Evolutionary conservation across 1,140 invertebrate species (phyloP), one percentile per base, ranked within the genome.

Genomic region (Trissolcus basalis): DNA sequence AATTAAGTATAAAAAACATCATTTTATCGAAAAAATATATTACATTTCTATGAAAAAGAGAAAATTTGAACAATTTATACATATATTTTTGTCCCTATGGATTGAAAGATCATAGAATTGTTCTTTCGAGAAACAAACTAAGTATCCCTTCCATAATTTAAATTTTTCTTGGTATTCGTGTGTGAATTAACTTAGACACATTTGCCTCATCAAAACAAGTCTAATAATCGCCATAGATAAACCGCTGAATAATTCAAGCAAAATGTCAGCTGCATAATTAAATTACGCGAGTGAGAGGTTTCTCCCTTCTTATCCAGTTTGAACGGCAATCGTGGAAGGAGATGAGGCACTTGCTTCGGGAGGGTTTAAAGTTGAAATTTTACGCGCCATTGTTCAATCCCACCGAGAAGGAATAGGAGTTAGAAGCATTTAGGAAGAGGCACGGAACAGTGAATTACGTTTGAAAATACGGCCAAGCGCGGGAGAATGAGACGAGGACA

Each of bases 351-450:
- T 75, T 68, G 61, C 50, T 39, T 75, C 43, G 65, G 58, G 78
- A 75, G 74, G 80, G 81, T 82, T 85, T 81, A 84, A 86, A 86
- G 85, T 86, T 85, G 85, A 86, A 87, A 86, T 87, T 87, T 87
- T 85, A 86, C 83, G 84, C 83, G 83, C 84, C 84, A 87, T 87
- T 87, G 86, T 87, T 87, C 84, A 83, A 86, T 86, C 77, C 69
- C 56, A 75, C 56, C 75, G 44, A 60, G 80, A 80, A 86, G 82
- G 80, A 86, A 84, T 85, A 86, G 83, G 81, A 85, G 84, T 85
- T 85, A 80, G 83, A 80, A 81, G 82, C 84, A 86, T 86, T 86
- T 87, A 84, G 85, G 80, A 83, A 83, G 78, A 80, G 77, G 79
- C 79, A 77, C 56, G 73, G 80, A 81, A 79, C 81, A 79, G 84